Conservation (phyloP, 2,113 vertebrate genomes). For the Cervus canadensis region DNA sequence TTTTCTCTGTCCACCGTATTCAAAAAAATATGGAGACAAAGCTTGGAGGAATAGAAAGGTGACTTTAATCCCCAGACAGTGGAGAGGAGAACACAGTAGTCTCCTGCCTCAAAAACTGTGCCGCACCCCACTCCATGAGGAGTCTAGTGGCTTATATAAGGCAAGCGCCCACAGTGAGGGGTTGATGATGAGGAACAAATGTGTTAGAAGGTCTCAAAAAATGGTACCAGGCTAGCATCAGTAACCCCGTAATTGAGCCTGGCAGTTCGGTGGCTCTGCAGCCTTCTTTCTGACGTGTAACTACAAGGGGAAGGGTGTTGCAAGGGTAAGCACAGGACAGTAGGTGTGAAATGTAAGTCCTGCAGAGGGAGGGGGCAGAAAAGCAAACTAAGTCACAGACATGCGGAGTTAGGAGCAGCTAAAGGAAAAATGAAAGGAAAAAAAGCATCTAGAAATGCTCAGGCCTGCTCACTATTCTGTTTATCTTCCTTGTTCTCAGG, state of each 20-base stretch:
- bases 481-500: background rate
- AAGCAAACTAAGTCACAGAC: background rate
- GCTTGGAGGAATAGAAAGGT: background rate
- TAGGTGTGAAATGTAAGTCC: background rate
- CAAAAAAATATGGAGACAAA: background rate
- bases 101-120: background rate
- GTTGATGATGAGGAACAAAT: background rate
- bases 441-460: background rate
- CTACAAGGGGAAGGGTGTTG: background rate
- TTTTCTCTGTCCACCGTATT: background rate
- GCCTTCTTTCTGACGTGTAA: background rate
- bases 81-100: background rate
- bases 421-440: background rate
- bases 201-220: background rate
- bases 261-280: background rate
- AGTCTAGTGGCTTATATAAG: background rate
- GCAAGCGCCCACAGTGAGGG: background rate
- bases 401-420: background rate
- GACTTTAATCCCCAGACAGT: background rate
- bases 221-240: background rate
- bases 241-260: background rate
- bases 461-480: background rate
- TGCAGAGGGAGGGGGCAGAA: background rate
- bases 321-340: background rate
- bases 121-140: fast-evolving